These are phyloP conservation scores for Pseudorhombus dupliciocellatus DNA, from an alignment of 2,113 vertebrate genomes.

Conservation along the genomic window DNA sequence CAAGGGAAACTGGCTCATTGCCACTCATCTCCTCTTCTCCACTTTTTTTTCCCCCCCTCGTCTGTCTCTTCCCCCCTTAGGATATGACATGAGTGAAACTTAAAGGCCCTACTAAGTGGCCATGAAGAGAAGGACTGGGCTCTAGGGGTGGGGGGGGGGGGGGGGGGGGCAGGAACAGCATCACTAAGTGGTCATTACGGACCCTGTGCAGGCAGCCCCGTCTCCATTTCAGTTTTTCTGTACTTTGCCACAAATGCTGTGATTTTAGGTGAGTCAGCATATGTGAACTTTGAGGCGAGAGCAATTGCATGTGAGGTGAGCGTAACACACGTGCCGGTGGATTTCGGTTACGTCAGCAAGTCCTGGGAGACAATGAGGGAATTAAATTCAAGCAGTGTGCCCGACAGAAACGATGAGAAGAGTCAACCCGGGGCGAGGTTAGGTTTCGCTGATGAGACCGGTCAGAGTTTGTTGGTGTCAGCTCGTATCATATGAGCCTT, in stretches of 20 bases:
- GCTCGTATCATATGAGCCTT: conserved; percentile 30
- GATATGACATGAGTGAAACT: conserved; percentile 38
- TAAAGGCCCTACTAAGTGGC: conserved; percentile 48
- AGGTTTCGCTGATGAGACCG: conserved; percentile 34
- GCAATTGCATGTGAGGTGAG: not conserved
- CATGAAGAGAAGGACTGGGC: conserved; percentile 9
- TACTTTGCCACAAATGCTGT: not conserved
- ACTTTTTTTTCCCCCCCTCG: not conserved
- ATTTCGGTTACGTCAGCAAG: not conserved
- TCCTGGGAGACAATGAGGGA: not conserved
- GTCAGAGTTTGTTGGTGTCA: conserved; percentile 9
- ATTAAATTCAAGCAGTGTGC: not conserved
- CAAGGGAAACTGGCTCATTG: conserved; percentile 11
- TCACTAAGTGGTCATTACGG: conserved; percentile 38
- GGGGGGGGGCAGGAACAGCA: conserved; percentile 17
- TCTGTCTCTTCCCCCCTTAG: not conserved
- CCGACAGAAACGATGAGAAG: conserved; percentile 21
- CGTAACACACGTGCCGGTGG: not conserved
- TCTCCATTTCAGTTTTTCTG: conserved; percentile 1
- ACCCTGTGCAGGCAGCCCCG: not conserved
- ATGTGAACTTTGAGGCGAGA: not conserved
- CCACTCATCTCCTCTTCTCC: not conserved
- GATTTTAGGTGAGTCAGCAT: not conserved
- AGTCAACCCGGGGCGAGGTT: conserved; percentile 21
- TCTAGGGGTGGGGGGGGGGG: conserved; percentile 23